These are phyloP conservation scores for Bombus waltoni DNA, from an alignment of 1,140 invertebrate genomes.

Conservation along the genomic window DNA sequence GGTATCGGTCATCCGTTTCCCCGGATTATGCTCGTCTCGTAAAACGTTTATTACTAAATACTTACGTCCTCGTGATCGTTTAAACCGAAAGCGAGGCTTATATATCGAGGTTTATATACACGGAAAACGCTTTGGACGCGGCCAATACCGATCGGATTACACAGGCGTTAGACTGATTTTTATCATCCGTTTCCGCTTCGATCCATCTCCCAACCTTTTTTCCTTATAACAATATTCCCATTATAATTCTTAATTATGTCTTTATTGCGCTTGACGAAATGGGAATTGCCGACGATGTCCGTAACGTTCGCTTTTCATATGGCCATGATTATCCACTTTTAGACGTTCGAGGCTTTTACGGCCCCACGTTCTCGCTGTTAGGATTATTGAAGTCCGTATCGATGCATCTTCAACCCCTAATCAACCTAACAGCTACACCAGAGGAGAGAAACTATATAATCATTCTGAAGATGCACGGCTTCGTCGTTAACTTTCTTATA, in stretches of 20 bases:
- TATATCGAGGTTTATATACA: background rate
- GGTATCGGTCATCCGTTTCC: background rate
- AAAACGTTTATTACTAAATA: constrained; percentile 27
- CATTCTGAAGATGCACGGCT: background rate
- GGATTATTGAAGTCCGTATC: background rate
- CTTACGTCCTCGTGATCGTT: background rate
- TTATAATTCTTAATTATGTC: background rate
- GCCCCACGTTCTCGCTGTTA: constrained; percentile 2
- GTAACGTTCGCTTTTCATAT: background rate
- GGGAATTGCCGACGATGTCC: background rate
- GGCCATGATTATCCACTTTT: background rate
- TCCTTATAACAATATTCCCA: background rate
- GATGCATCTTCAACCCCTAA: background rate
- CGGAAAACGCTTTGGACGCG: background rate
- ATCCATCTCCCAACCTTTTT: background rate
- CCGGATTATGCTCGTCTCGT: constrained; percentile 5
- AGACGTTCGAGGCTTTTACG: background rate
- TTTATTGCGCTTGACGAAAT: background rate
- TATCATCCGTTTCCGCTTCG: background rate
- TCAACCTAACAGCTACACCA: background rate
- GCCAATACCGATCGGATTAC: background rate
- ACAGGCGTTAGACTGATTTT: background rate
- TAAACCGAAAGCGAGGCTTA: background rate
- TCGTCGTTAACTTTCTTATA: background rate
- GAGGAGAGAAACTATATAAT: constrained; percentile 1